Conservation (phyloP, 2,113 vertebrate species). For the Zeus faber region DNA sequence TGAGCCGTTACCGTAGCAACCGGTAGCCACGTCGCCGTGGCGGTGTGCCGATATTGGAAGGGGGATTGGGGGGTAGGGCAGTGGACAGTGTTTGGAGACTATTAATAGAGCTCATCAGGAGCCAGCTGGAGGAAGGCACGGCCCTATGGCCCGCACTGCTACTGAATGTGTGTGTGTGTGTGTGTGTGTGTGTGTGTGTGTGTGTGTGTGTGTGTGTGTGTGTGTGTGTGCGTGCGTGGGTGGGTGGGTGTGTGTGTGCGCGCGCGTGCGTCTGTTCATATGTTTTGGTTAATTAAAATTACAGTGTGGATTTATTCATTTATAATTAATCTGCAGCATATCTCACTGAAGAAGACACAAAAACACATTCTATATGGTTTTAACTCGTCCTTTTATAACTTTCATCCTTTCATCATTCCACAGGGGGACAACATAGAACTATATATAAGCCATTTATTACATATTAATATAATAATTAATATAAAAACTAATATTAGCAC, state of each 20-base stretch:
- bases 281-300: too few species aligned
- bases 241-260: slow-evolving; percentile 1
- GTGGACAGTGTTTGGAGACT: slow-evolving; percentile 37
- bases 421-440: too few species aligned
- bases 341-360: too few species aligned
- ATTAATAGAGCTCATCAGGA: slow-evolving; percentile 64
- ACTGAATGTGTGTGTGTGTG: slow-evolving; percentile 9
- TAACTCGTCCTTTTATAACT: too few species aligned
- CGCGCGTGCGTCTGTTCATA: too few species aligned
- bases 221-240: background rate
- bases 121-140: slow-evolving; percentile 46
- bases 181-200: background rate
- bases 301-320: too few species aligned
- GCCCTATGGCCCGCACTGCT: slow-evolving; percentile 31
- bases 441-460: too few species aligned
- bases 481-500: too few species aligned
- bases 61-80: slow-evolving; percentile 14
- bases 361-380: too few species aligned
- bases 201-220: slow-evolving; percentile 6
- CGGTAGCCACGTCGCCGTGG: slow-evolving; percentile 56
- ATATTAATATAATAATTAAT: too few species aligned
- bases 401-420: too few species aligned
- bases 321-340: too few species aligned
- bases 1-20: slow-evolving; percentile 60
- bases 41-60: slow-evolving; percentile 38